Base-by-base conservation (phyloP, 2,113 vertebrate species). In the Vanacampus margaritifer region DNA sequence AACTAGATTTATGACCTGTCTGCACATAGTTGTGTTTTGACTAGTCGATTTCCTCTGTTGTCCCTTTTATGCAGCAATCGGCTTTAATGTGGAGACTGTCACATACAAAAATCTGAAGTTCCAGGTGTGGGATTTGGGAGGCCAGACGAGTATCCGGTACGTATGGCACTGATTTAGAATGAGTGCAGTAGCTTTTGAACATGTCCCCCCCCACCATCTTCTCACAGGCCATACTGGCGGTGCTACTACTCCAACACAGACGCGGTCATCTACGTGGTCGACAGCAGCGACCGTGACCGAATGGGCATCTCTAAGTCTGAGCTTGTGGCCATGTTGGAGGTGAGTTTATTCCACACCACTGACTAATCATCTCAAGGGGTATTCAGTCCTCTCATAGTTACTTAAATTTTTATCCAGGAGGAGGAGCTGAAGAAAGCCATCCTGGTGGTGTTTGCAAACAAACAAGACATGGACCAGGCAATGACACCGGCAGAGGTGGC, bases 171-270 rank as follows among this genome's bases (percentile, higher is more conserved):
- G 5, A 23, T 39, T 24, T 13, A 16, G 1, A 23, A 37, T 14
- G 56, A 2, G 26, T 32, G 6, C 54, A 5, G 54, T 24, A 0
- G 12, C 19, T 19, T 21, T 23, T 41, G 13, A 62, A 36, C 28
- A 23, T 62, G 16, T n/a, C 1, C 13, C 16, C 13, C 56, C 32
- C 14, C 16, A 9, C 10, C 1, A 16, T 53, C 28, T 37, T 53
- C 13, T 21, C 64, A 69, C 63, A 99, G 97, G 78, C 97, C 97
- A 0, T 99, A 99, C 45, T 99, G 97, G 97, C 87, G 97, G 45
- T 98, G 97, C 80, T 99, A 99, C 68, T 99, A 99, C 75, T 99
- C 97, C 16, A 99, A 99, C 85, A 99, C 97, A 21, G 97, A 99
- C 0, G 97, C 97, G 0, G 94, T 99, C 61, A 99, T 99, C 80